Percentiles rank a stretch among this genome's conserved stretches.
Conservation (phyloP, 2,797 vertebrate species). For the Acipenser ruthenus region DNA sequence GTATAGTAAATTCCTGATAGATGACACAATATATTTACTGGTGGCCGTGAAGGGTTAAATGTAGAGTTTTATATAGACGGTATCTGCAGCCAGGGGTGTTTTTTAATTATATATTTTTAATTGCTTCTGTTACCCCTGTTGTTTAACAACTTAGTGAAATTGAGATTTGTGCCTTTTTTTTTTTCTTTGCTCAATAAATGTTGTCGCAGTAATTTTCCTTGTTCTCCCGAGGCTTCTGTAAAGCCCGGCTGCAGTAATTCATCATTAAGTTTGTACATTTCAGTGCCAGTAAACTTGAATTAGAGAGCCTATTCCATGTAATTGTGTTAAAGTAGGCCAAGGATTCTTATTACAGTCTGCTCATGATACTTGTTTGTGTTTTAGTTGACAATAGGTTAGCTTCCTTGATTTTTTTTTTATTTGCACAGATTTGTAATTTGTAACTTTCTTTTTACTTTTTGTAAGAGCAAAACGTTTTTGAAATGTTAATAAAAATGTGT, state of each 20-base stretch:
- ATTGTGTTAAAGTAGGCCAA: too few species aligned
- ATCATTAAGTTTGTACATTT: constrained; percentile 14
- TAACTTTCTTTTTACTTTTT: too few species aligned
- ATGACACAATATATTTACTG: too few species aligned
- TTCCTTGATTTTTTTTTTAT: too few species aligned
- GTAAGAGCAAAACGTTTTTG: too few species aligned
- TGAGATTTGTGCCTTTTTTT: not conserved
- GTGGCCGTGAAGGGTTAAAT: too few species aligned
- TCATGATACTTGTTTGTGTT: too few species aligned
- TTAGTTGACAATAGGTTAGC: too few species aligned
- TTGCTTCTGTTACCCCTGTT: not conserved
- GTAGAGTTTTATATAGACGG: not conserved
- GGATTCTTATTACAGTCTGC: too few species aligned
- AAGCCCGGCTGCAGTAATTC: constrained; percentile 14
- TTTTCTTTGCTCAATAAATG: not conserved
- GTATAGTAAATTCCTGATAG: too few species aligned
- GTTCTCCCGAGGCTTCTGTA: constrained; percentile 15
- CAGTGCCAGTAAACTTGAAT: constrained; percentile 23
- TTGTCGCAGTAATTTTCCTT: constrained; percentile 21
- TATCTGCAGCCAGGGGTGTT: constrained; percentile 22
- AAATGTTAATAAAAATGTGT: too few species aligned
- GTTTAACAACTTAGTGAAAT: not conserved
- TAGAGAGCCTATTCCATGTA: constrained; percentile 20
- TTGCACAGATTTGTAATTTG: too few species aligned
- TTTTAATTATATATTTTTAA: constrained; percentile 12